phyloP scores from a whole-genome alignment of 2,113 vertebrate species.

The Alectura lathami region DNA sequence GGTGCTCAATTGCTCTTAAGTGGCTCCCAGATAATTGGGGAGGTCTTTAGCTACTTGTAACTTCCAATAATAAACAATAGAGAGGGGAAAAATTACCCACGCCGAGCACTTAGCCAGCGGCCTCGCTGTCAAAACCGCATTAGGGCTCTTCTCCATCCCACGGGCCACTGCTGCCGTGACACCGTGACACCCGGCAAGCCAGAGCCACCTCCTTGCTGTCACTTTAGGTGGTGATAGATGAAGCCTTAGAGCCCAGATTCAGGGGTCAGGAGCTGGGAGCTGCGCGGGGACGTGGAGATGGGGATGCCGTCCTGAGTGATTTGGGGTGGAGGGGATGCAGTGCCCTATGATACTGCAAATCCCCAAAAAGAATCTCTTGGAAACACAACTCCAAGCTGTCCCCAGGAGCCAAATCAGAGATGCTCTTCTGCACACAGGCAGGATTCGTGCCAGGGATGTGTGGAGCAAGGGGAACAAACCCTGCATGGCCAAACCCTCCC shows the following conservation, averaged over 20 bases:
- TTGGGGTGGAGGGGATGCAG: neutral
- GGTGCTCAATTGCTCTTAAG: conserved; percentile 73
- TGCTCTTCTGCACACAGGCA: neutral
- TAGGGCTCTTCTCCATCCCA: neutral
- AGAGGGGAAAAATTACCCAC: neutral
- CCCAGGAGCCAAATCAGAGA: neutral
- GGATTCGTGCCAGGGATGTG: neutral
- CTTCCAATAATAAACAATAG: conserved; percentile 70
- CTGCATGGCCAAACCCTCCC: rapidly evolving
- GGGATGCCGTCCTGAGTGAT: neutral
- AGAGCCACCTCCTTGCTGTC: neutral
- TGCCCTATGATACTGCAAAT: neutral
- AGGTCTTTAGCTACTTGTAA: conserved; percentile 74
- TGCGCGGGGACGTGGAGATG: rapidly evolving
- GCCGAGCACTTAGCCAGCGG: neutral
- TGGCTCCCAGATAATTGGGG: conserved; percentile 71
- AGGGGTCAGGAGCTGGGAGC: rapidly evolving
- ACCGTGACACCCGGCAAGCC: neutral
- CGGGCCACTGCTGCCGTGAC: rapidly evolving
- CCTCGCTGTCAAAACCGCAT: neutral
- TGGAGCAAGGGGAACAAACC: neutral
- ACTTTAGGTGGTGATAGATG: neutral
- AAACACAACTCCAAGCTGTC: rapidly evolving
- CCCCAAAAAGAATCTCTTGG: neutral
- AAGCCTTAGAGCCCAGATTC: rapidly evolving